Evolutionary conservation across 1,140 invertebrate genomes (phyloP).

Genomic region (Heliconius nattereri): DNA sequence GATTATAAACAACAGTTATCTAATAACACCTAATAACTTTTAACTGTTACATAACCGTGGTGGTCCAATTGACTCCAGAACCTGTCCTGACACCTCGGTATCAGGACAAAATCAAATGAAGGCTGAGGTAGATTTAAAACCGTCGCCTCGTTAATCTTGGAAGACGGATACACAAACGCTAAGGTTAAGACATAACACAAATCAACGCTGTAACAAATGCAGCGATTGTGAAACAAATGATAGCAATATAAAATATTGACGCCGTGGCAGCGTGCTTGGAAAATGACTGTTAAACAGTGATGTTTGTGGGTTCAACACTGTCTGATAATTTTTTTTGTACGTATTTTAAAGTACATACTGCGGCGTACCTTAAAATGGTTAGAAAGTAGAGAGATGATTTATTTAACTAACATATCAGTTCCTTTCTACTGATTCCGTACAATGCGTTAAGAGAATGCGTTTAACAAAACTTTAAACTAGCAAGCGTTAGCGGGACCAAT

Average conservation of each 20-base stretch:
- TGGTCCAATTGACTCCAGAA: slow-evolving; percentile 36
- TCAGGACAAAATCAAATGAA: slow-evolving; percentile 45
- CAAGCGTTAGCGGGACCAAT: too few relatives aligned
- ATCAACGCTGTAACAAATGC: slow-evolving; percentile 76
- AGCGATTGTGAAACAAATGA: background rate
- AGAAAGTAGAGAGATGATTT: too few relatives aligned
- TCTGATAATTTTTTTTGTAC: background rate
- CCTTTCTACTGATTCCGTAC: too few relatives aligned
- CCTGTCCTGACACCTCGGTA: slow-evolving; percentile 37
- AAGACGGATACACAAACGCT: slow-evolving; percentile 52
- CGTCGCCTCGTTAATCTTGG: slow-evolving; percentile 54
- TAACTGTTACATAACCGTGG: slow-evolving; percentile 27
- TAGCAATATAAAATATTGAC: slow-evolving; percentile 11
- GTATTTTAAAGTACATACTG: too few relatives aligned
- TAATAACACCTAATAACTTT: slow-evolving; percentile 33
- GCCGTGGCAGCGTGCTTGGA: background rate
- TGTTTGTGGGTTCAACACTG: background rate
- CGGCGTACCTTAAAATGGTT: too few relatives aligned
- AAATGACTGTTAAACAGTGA: background rate
- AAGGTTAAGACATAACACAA: slow-evolving; percentile 72
- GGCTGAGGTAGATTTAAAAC: slow-evolving; percentile 46
- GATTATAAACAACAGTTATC: slow-evolving; percentile 16
- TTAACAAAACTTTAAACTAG: too few relatives aligned
- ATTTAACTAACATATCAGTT: too few relatives aligned
- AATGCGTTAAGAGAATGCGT: too few relatives aligned